Conservation (phyloP, 2,113 vertebrate species). For the Syngnathus typhle region DNA sequence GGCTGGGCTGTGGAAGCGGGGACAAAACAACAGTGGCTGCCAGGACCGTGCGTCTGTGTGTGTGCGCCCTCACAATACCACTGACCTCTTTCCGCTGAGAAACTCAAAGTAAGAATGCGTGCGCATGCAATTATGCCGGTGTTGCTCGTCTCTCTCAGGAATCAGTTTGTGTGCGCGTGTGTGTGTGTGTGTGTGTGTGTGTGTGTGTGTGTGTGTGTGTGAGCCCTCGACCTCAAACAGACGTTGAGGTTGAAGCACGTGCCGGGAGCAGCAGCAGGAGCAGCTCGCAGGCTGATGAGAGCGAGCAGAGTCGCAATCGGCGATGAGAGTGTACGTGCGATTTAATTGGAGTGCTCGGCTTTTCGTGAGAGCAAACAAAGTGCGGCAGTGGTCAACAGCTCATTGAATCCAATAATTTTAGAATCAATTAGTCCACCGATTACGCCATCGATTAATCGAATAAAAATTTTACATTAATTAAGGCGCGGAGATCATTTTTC, state of each 20-base stretch:
- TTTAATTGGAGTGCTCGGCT: not conserved
- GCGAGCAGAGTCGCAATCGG: slow-evolving; percentile 11
- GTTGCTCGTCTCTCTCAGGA: not conserved
- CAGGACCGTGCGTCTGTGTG: slow-evolving; percentile 25
- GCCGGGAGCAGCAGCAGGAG: slow-evolving; percentile 20
- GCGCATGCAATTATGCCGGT: slow-evolving; percentile 23
- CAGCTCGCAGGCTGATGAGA: slow-evolving; percentile 39
- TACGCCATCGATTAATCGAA: too few relatives aligned
- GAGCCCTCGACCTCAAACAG: not conserved
- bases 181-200: slow-evolving; percentile 1
- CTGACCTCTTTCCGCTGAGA: slow-evolving; percentile 50
- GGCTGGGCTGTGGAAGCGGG: slow-evolving; percentile 24
- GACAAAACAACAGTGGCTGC: slow-evolving; percentile 48
- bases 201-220: not conserved
- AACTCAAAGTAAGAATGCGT: slow-evolving; percentile 49
- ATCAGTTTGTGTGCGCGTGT: slow-evolving; percentile 3
- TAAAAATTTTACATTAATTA: too few relatives aligned
- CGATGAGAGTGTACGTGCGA: not conserved
- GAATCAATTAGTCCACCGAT: too few relatives aligned
- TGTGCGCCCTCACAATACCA: slow-evolving; percentile 33
- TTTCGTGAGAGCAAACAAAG: too few relatives aligned
- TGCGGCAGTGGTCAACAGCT: too few relatives aligned
- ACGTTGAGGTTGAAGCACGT: slow-evolving; percentile 38
- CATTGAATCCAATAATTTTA: too few relatives aligned
- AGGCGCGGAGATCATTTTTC: too few relatives aligned